phyloP scores from a whole-genome alignment of 1,140 invertebrate genomes.

The Drosophila virilis region DNA sequence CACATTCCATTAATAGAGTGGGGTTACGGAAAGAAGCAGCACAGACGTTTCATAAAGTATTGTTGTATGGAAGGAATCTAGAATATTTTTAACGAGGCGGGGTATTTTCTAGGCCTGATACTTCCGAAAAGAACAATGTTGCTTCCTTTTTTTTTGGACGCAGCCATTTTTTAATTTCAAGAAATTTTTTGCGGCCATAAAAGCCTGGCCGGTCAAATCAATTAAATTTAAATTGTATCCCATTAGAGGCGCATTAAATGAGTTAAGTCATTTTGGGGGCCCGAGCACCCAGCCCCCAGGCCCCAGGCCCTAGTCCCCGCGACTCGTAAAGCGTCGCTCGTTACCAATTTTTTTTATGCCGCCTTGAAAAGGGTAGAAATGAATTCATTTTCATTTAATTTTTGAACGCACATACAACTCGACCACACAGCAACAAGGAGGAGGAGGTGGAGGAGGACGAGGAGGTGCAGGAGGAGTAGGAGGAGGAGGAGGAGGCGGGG shows the following conservation, averaged over 20 bases:
- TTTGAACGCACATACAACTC: slow-evolving; percentile 70
- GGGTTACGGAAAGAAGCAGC: too few species aligned
- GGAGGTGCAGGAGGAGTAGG: background rate
- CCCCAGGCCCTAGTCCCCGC: slow-evolving; percentile 7
- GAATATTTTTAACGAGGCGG: too few species aligned
- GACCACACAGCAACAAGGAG: slow-evolving; percentile 4
- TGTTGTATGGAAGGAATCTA: too few species aligned
- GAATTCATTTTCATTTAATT: slow-evolving; percentile 79
- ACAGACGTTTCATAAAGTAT: too few species aligned
- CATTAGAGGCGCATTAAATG: slow-evolving; percentile 82
- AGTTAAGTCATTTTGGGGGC: slow-evolving; percentile 75
- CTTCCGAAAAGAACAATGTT: background rate
- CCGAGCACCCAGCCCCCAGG: slow-evolving; percentile 6
- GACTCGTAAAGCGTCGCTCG: slow-evolving; percentile 55
- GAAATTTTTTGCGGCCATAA: slow-evolving; percentile 73
- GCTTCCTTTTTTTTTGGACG: background rate
- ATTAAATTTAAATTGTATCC: slow-evolving; percentile 83
- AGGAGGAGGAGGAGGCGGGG: slow-evolving; percentile 3
- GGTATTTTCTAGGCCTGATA: background rate
- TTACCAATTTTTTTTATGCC: slow-evolving; percentile 63
- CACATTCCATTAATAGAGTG: too few species aligned
- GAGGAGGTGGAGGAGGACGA: too few species aligned
- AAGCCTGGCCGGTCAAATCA: slow-evolving; percentile 76
- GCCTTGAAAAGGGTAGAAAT: slow-evolving; percentile 81
- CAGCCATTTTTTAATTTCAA: slow-evolving; percentile 74